These are phyloP conservation scores for Nephrotoma flavescens DNA, from an alignment of 2,888 invertebrate species.

Conservation along the genomic window DNA sequence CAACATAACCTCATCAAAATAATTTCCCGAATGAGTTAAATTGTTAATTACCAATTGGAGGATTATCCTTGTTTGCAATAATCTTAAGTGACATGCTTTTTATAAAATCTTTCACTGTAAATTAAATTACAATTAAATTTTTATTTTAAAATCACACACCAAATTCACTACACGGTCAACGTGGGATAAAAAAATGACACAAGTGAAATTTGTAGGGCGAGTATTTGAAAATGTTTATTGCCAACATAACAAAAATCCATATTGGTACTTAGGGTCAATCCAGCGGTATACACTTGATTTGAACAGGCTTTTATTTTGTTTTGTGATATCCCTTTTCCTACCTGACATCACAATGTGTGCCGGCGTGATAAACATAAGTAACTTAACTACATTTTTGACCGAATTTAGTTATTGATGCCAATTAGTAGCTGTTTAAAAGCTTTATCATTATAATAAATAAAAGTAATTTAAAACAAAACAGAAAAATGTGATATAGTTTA, in stretches of 20 bases:
- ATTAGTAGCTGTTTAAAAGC: no score
- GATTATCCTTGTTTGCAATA: slow-evolving; percentile 34
- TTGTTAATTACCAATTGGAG: slow-evolving; percentile 34
- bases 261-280: neutral
- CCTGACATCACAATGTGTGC: no score
- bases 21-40: neutral
- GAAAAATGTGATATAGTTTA: no score
- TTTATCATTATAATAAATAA: no score
- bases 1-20: neutral
- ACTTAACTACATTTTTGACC: no score
- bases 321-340: no score
- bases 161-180: neutral
- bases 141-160: neutral
- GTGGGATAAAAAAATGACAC: neutral
- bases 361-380: no score
- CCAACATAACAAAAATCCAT: neutral
- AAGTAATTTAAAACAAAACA: no score
- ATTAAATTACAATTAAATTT: neutral
- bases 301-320: no score
- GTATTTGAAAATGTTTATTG: neutral
- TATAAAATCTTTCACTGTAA: neutral
- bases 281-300: neutral
- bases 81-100: slow-evolving; percentile 21
- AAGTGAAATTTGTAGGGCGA: neutral
- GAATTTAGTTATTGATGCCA: no score